phyloP scores from a whole-genome alignment of 2,888 invertebrate species.

The Melieria picta region DNA sequence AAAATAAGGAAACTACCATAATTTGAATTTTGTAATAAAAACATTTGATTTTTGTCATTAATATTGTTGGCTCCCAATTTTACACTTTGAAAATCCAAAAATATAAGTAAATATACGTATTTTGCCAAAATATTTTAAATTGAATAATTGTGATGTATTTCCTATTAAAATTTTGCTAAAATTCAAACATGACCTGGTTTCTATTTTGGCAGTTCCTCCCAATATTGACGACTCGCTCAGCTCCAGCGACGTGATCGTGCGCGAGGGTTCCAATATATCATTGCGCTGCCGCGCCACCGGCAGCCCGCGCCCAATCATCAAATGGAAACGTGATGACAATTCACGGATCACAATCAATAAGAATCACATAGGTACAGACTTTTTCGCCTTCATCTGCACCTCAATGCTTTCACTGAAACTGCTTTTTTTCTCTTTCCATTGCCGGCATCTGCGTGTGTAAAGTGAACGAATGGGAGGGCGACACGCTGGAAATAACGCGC shows the following conservation, averaged over 20 bases:
- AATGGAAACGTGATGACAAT: slow-evolving; percentile 92
- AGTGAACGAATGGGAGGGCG: slow-evolving; percentile 89
- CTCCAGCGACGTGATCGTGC: slow-evolving; percentile 87
- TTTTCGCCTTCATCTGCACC: not conserved
- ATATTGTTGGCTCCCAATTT: too few relatives aligned
- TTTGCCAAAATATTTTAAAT: too few relatives aligned
- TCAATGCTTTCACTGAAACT: not conserved
- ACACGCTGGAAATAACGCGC: slow-evolving; percentile 82
- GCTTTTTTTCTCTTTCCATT: slow-evolving; percentile 4
- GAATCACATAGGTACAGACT: slow-evolving; percentile 76
- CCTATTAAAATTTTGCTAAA: too few relatives aligned
- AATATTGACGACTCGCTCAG: slow-evolving; percentile 90
- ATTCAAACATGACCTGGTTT: not conserved
- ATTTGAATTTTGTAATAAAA: too few relatives aligned
- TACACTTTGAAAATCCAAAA: too few relatives aligned
- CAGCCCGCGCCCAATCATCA: slow-evolving; percentile 86
- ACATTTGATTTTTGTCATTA: too few relatives aligned
- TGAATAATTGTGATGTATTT: too few relatives aligned
- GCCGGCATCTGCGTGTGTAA: slow-evolving; percentile 39
- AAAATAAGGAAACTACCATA: too few relatives aligned
- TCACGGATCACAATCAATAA: slow-evolving; percentile 87
- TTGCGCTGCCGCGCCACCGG: slow-evolving; percentile 89
- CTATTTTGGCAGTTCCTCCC: slow-evolving; percentile 79
- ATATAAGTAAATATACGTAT: too few relatives aligned
- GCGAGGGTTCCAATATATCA: slow-evolving; percentile 89